phyloP scores from a whole-genome alignment of 2,113 vertebrate genomes.

The Cebus imitator region DNA sequence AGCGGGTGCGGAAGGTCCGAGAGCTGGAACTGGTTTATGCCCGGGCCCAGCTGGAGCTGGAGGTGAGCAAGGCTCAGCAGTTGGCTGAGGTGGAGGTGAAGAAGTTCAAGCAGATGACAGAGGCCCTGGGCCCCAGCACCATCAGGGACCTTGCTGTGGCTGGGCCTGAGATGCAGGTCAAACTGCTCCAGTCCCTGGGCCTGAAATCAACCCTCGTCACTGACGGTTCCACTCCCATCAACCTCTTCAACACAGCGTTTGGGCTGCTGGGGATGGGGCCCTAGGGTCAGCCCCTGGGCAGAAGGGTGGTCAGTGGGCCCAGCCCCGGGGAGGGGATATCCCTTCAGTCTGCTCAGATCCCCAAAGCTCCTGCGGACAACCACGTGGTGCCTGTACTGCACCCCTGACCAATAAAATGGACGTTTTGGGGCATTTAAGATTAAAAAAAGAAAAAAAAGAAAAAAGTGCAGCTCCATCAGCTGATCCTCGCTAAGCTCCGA shows the following conservation, averaged over 20 bases:
- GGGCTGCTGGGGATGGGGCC: slow-evolving; percentile 89
- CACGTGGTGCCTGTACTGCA: not conserved
- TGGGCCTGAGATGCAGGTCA: slow-evolving; percentile 92
- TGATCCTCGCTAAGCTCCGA: slow-evolving; percentile 89
- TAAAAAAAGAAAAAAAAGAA: slow-evolving; percentile 55
- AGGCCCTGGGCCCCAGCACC: slow-evolving; percentile 86
- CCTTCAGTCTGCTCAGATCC: not conserved
- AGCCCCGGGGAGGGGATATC: not conserved
- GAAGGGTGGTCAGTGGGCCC: accelerated
- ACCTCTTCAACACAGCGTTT: slow-evolving; percentile 91
- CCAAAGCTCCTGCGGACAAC: not conserved
- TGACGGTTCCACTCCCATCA: slow-evolving; percentile 90
- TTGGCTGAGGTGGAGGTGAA: slow-evolving; percentile 85
- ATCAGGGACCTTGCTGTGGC: slow-evolving; percentile 89
- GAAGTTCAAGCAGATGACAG: slow-evolving; percentile 86
- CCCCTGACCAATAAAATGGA: not conserved
- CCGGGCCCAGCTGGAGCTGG: slow-evolving; percentile 85
- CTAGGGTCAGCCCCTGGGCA: slow-evolving; percentile 42
- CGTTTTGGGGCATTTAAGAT: not conserved
- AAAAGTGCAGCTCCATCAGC: slow-evolving; percentile 95
- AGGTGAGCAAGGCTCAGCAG: slow-evolving; percentile 86
- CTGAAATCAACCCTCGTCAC: slow-evolving; percentile 94
- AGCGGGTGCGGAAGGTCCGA: slow-evolving; percentile 85
- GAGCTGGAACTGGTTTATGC: slow-evolving; percentile 88
- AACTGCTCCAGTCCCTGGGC: slow-evolving; percentile 91